Evolutionary conservation across 2,113 vertebrate genomes (phyloP).

Genomic region (Holacanthus passer): DNA sequence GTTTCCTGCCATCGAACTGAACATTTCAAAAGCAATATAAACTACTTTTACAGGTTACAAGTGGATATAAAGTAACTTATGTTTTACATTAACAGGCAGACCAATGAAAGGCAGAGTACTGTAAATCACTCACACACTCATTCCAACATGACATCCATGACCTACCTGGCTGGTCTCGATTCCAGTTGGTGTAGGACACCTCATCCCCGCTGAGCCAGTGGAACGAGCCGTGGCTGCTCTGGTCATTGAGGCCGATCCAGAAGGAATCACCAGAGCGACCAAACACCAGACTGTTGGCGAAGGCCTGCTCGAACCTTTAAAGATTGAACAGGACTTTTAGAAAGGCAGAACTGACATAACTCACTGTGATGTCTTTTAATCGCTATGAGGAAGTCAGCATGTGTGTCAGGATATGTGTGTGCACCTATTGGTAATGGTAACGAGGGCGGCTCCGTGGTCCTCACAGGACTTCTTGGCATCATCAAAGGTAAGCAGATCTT

Average conservation of each 20-base stretch:
- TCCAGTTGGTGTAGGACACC: constrained; percentile 95
- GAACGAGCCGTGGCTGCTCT: constrained; percentile 86
- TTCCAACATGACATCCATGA: neutral
- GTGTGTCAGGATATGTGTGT: neutral
- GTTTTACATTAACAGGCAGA: neutral
- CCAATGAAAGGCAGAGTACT: too few relatives aligned
- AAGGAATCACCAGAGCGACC: constrained; percentile 89
- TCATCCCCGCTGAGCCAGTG: constrained; percentile 92
- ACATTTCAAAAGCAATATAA: neutral
- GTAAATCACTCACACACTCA: neutral
- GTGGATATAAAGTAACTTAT: neutral
- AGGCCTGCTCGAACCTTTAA: constrained; percentile 95
- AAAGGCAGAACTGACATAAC: neutral
- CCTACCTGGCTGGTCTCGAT: constrained; percentile 93
- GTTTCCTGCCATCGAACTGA: neutral
- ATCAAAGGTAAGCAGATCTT: constrained; percentile 87
- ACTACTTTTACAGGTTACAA: neutral
- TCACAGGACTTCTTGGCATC: constrained; percentile 89
- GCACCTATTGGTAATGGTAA: constrained; percentile 92
- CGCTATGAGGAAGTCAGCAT: neutral
- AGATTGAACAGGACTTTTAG: neutral
- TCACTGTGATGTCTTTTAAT: neutral
- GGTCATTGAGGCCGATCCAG: constrained; percentile 92
- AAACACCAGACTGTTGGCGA: constrained; percentile 92
- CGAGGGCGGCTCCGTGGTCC: constrained; percentile 84